These are phyloP conservation scores for Sebastes dallii DNA, from an alignment of 2,797 vertebrate genomes.

Conservation along the genomic window DNA sequence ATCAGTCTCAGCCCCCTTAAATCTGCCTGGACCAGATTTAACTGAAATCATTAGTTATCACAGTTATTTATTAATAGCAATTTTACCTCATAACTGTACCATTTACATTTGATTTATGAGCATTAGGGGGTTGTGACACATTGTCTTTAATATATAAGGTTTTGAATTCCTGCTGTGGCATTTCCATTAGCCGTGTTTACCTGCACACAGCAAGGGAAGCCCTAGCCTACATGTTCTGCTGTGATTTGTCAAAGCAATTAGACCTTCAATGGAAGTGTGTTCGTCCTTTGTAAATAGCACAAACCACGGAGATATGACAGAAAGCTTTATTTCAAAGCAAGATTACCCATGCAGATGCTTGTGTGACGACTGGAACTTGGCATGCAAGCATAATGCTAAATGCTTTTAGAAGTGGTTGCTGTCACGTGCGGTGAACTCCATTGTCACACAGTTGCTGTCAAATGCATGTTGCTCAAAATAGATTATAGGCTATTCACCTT, in stretches of 20 bases:
- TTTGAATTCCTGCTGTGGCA: conserved; percentile 33
- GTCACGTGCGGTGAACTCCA: conserved; percentile 2
- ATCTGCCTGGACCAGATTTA: background rate
- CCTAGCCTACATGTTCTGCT: conserved; percentile 7
- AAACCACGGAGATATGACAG: conserved; percentile 11
- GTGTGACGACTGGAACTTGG: background rate
- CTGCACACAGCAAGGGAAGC: conserved; percentile 27
- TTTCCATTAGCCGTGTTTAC: conserved; percentile 56
- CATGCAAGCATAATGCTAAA: conserved; percentile 4
- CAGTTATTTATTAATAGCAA: conserved; percentile 9
- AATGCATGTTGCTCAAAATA: conserved; percentile 13
- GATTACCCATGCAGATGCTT: background rate
- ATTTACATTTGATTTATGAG: conserved; percentile 23
- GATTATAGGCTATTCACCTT: conserved; percentile 15
- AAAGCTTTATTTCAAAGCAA: conserved; percentile 25
- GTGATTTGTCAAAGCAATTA: conserved; percentile 56
- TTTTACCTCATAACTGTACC: background rate
- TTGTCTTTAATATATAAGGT: conserved; percentile 33
- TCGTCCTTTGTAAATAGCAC: conserved; percentile 4
- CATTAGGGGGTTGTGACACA: background rate
- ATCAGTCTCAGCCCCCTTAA: background rate
- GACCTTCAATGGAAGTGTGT: conserved; percentile 16
- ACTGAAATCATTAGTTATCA: background rate
- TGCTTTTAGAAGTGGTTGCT: conserved; percentile 5
- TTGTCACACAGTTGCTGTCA: conserved; percentile 25